Conservation (phyloP, 2,888 invertebrate genomes). For the Cantharis nigra region DNA sequence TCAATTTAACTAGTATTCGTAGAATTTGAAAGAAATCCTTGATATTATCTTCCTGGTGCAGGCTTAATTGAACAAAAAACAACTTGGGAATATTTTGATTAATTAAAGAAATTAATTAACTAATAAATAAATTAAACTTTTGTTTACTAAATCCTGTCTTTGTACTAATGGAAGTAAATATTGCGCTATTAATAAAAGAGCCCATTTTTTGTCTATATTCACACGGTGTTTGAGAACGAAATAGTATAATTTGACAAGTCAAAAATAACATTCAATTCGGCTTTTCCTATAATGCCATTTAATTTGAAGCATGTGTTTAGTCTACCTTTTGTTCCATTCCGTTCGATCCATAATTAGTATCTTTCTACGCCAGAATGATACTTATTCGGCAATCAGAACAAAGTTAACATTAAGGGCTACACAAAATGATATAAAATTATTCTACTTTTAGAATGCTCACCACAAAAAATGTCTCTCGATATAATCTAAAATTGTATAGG, state of each 20-base stretch:
- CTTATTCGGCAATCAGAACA: conserved; percentile 43
- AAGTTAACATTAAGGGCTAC: conserved; percentile 38
- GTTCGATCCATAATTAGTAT: conserved; percentile 29
- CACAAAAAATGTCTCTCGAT: conserved; percentile 41
- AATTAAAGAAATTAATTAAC: neutral
- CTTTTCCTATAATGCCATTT: conserved; percentile 34
- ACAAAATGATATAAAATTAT: conserved; percentile 42
- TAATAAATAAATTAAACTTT: neutral
- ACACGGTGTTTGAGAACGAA: conserved; percentile 2
- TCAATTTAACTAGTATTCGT: too few relatives aligned
- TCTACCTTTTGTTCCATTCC: conserved; percentile 25
- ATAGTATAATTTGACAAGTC: conserved; percentile 26
- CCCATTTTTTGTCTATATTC: neutral
- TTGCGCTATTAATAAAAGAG: neutral
- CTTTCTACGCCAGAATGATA: conserved; percentile 32
- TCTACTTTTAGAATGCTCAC: conserved; percentile 34
- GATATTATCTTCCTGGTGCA: too few relatives aligned
- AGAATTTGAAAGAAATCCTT: too few relatives aligned
- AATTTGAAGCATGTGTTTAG: conserved; percentile 38
- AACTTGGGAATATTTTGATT: too few relatives aligned
- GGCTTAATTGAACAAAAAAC: too few relatives aligned
- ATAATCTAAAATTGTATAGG: conserved; percentile 38
- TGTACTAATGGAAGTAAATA: neutral
- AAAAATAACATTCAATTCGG: conserved; percentile 24
- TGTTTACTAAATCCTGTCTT: neutral